Percentiles rank a stretch among this genome's conserved stretches.
phyloP scores from a whole-genome alignment of 2,888 invertebrate species.

The Megastigmus dorsalis region DNA sequence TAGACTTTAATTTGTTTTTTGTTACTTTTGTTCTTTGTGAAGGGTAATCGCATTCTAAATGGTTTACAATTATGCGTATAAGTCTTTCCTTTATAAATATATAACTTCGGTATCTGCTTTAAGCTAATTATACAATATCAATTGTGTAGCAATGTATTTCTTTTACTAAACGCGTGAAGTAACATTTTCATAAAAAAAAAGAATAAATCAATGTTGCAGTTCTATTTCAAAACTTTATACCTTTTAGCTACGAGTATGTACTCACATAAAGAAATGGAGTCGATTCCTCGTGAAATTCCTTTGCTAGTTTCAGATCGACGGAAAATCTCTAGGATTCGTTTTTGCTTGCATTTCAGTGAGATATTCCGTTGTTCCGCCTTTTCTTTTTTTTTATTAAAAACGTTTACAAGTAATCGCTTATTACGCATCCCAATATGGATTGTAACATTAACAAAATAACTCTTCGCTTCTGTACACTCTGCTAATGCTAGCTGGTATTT shows the following conservation, averaged over 20 bases:
- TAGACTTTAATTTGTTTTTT: conserved; percentile 11
- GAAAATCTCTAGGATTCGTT: conserved; percentile 42
- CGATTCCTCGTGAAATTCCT: conserved; percentile 44
- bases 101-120: conserved; percentile 52
- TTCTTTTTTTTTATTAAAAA: conserved; percentile 50
- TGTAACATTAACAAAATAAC: conserved; percentile 64
- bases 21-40: conserved; percentile 17
- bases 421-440: conserved; percentile 61
- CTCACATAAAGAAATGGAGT: conserved; percentile 22
- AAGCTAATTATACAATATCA: conserved; percentile 53
- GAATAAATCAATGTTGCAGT: conserved; percentile 5
- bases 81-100: conserved; percentile 55
- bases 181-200: conserved; percentile 14
- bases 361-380: conserved; percentile 45
- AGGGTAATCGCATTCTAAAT: conserved; percentile 39
- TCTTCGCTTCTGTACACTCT: conserved; percentile 60
- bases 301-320: conserved; percentile 41
- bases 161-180: conserved; percentile 41
- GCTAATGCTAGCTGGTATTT: conserved; percentile 57
- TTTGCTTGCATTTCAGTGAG: conserved; percentile 16
- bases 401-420: conserved; percentile 56
- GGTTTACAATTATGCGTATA: conserved; percentile 47
- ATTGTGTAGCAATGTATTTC: conserved; percentile 41
- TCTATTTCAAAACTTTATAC: conserved; percentile 25
- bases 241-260: conserved; percentile 5